phyloP scores from a whole-genome alignment of 2,113 vertebrate species.

The Pithys albifrons region DNA sequence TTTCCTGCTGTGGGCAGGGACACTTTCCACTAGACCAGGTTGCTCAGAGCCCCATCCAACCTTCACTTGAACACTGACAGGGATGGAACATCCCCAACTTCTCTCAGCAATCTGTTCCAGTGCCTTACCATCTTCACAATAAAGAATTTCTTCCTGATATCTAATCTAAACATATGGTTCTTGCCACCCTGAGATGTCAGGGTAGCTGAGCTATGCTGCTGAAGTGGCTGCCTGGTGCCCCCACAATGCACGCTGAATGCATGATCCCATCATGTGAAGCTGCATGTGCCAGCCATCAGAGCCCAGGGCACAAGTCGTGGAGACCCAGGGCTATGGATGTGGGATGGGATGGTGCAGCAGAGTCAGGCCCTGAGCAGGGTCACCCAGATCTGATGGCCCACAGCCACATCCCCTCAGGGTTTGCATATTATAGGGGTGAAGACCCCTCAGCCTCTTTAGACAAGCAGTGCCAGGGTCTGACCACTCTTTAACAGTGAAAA shows the following conservation, averaged over 20 bases:
- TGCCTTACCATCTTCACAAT: not conserved
- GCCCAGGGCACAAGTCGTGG: fast-evolving
- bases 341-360: fast-evolving
- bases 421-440: fast-evolving
- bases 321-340: fast-evolving
- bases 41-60: not conserved
- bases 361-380: not conserved
- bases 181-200: not conserved
- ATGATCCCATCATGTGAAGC: fast-evolving
- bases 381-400: not conserved
- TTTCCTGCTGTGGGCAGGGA: not conserved
- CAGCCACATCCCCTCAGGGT: fast-evolving
- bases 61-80: not conserved
- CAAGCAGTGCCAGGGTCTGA: not conserved
- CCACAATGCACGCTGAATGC: fast-evolving
- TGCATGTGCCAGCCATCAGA: fast-evolving
- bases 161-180: not conserved
- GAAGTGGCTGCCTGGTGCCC: not conserved
- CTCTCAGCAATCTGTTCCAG: not conserved
- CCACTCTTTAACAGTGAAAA: not conserved
- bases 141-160: not conserved
- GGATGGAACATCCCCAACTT: not conserved
- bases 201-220: not conserved
- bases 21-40: not conserved
- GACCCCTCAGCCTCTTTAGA: no score